Evolutionary conservation across 2,888 invertebrate genomes (phyloP).

Genomic region (Hoplodrina blanda): DNA sequence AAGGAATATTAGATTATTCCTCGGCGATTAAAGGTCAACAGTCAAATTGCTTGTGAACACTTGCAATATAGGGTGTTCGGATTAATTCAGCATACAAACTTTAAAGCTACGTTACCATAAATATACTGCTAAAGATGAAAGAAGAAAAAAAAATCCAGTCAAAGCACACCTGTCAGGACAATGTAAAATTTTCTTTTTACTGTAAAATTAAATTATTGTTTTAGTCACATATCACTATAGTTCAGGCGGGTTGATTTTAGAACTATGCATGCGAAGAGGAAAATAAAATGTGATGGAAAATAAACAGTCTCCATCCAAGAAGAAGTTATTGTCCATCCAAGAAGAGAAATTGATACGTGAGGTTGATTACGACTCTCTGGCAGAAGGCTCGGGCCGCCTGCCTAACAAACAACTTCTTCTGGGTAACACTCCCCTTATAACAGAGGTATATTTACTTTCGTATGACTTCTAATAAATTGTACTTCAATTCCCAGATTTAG

Average conservation of each 20-base stretch:
- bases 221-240: constrained; percentile 62
- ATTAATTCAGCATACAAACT: constrained; percentile 34
- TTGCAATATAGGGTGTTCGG: neutral
- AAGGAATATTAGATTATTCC: no score
- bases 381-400: constrained; percentile 65
- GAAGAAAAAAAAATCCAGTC: constrained; percentile 67
- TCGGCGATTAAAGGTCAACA: no score
- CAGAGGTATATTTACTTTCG: constrained; percentile 7
- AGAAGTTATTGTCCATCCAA: constrained; percentile 81
- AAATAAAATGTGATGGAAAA: constrained; percentile 89
- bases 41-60: neutral
- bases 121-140: constrained; percentile 47
- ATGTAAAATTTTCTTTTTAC: constrained; percentile 73
- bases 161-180: constrained; percentile 72
- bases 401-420: constrained; percentile 75
- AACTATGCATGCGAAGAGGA: constrained; percentile 85
- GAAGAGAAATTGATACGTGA: constrained; percentile 83
- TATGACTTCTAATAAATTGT: constrained; percentile 21
- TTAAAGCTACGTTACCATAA: constrained; percentile 38
- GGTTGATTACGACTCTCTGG: constrained; percentile 78
- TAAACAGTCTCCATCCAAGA: constrained; percentile 85
- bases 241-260: constrained; percentile 68
- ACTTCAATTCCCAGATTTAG: constrained; percentile 72
- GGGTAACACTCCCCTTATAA: constrained; percentile 66
- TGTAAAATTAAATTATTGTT: constrained; percentile 74